Evolutionary conservation across 2,888 invertebrate species (phyloP), one percentile per base, ranked within the genome.

Genomic region (Morpho helenor): DNA sequence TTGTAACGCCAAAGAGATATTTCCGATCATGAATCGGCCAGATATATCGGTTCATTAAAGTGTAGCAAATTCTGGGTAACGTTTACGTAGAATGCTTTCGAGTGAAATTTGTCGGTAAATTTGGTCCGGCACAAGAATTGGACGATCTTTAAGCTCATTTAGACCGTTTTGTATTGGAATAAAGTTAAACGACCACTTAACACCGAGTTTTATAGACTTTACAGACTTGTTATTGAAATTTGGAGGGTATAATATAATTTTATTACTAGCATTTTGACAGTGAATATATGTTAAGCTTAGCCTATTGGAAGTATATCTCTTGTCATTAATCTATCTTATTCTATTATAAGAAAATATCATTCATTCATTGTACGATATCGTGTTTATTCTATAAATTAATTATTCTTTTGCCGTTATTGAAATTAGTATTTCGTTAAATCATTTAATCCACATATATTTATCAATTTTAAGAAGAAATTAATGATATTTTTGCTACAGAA

Each of bases 131-230:
- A 46, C 41, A 9, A 22, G 46, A 57, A 60, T 60, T 45, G 60
- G 58, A 55, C 52, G 40, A 52, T 47, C 57, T 60, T 54, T 61
- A 57, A 62, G 54, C 58, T 60, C 57, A 53, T 65, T 57, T 40
- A 47, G 23, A 51, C 39, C 41, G 16, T 57, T 52, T 48, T 48
- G 50, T 64, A 59, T 63, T 56, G 52, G n/a, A 52, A 59, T 61
- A 52, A 63, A 61, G 52, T 31, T 58, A 47, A 56, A 49, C 57
- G 46, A 52, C 52, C 51, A 60, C 51, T 52, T 44, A 22, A 41
- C 49, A 46, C 42, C 39, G 52, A 57, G 57, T 42, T 57, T 7
- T 31, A 31, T 31, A 31, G 31, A 31, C 31, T 31, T 31, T 2
- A 31, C 31, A 49, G 49, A 49, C 51, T 48, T 43, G 47, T 56